Evolutionary conservation across 1,140 invertebrate species (phyloP), one percentile per base, ranked within the genome.

Genomic region (Aricia agestis): DNA sequence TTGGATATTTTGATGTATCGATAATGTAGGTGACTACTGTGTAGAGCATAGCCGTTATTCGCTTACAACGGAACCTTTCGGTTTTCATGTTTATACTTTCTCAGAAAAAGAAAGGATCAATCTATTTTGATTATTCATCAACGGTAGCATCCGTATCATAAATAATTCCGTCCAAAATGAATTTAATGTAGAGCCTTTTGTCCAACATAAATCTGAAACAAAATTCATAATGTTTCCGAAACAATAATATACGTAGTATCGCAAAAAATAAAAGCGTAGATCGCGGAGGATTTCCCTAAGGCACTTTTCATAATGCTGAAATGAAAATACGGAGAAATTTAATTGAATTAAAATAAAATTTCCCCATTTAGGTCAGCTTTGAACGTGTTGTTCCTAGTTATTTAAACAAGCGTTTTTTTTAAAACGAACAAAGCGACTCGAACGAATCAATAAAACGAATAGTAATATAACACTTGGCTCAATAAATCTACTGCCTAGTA

Each of bases 401-500:
- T 52, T 52, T 52, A 52, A 9, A 9, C 9, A 4, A 52, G 45
- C 45, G 45, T 9, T 63, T 63, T 25, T 10, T 63, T 63, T 6
- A 2, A 15, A 59, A 63, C 18, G 11, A 63, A 63, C 59, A 57
- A 58, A 68, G 45, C 17, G 31, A 68, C 5, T 42, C 13, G 13
- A n/a, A 68, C 66, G 19, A 42, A 67, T 67, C 70, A 71, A 71
- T 71, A 71, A 72, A 72, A 66, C 72, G 25, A 67, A 45, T 67
- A 52, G 66, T 41, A 72, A 69, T 70, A 70, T 71, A 71, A 74
- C 69, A 71, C 63, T 63, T 61, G 15, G 78, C 82, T 73, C 81
- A 80, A 88, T 87, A 90, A 85, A 87, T 87, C 83, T 82, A 83
- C 82, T 85, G 69, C 36, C 72, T 77, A 82, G 78, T 86, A 89